phyloP scores from a whole-genome alignment of 2,888 invertebrate species.

The Lepeophtheirus nordmannii region DNA sequence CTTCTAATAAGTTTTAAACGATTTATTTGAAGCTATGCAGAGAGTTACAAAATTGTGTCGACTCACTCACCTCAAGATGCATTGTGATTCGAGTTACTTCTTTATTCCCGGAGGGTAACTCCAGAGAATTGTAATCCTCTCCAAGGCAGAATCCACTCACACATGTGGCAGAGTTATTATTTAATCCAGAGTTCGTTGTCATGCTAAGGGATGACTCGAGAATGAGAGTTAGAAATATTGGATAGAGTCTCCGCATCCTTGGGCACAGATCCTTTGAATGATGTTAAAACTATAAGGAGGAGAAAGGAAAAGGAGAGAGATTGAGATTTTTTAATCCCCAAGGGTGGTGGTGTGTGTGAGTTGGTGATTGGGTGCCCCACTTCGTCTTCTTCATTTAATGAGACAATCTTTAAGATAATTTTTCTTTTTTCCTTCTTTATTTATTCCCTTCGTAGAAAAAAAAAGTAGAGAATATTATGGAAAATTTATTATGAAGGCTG shows the following conservation, averaged over 20 bases:
- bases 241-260: no score
- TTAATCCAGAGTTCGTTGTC: no score
- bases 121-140: slow-evolving; percentile 4
- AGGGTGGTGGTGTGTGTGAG: neutral
- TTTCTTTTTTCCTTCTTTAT: neutral
- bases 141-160: slow-evolving; percentile 18
- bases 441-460: no score
- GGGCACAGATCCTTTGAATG: no score
- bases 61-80: slow-evolving; percentile 10
- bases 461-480: no score
- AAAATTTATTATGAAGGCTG: no score
- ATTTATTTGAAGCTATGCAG: neutral
- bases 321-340: neutral
- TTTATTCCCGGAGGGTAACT: neutral
- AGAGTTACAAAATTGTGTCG: no score
- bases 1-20: neutral
- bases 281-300: neutral
- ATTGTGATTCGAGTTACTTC: neutral
- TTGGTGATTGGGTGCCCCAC: neutral
- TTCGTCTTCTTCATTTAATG: neutral
- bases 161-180: neutral
- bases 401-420: slow-evolving; percentile 5
- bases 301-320: neutral
- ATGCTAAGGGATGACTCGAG: no score
- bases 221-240: no score